Evolutionary conservation across 64 coral and sea anemone species (phyloP), one percentile per base, ranked within the genome.

Genomic region (Montipora sp.): DNA sequence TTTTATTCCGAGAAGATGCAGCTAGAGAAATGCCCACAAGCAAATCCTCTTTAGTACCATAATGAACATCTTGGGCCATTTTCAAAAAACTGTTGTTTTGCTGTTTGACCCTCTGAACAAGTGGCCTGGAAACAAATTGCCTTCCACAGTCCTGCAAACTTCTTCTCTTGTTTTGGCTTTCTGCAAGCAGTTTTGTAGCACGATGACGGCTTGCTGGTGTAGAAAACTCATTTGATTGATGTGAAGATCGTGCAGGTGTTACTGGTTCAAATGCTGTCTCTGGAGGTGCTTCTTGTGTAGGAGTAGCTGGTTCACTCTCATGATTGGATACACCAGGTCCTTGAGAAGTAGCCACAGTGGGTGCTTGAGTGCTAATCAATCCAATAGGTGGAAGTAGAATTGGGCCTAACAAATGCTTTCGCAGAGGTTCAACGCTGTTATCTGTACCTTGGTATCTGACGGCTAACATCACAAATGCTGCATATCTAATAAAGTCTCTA

Each of bases 391-490:
- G 85, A 7, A 88, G 85, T 59, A 88, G n/a, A 44, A 88, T 11
- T 51, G 85, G 66, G 9, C 19, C 3, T 75, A 88, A 88, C 4
- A 88, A 6, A 15, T 9, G 27, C 10, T 75, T 88, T 58, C 85
- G 19, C 10, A 88, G 22, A 11, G 47, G 5, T 5, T 74, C 45
- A 9, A 14, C 66, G 2, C 3, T 88, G 11, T 88, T 73, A 13
- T 73, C 69, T 74, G 85, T 57, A 24, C 21, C 48, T 44, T 75
- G 85, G 71, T 51, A 88, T 18, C 47, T 88, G 5, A 88, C 59
- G 4, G 14, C 71, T 21, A 88, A 22, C 69, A 75, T 58, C 1
- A 88, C 49, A 88, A 88, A 53, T 88, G 70, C 63, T 19, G 70
- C 47, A 75, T 88, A 88, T 0, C 70, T 76, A 1, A 88, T 8